phyloP scores from a whole-genome alignment of 2,113 vertebrate species.

The Myotis yumanensis region DNA sequence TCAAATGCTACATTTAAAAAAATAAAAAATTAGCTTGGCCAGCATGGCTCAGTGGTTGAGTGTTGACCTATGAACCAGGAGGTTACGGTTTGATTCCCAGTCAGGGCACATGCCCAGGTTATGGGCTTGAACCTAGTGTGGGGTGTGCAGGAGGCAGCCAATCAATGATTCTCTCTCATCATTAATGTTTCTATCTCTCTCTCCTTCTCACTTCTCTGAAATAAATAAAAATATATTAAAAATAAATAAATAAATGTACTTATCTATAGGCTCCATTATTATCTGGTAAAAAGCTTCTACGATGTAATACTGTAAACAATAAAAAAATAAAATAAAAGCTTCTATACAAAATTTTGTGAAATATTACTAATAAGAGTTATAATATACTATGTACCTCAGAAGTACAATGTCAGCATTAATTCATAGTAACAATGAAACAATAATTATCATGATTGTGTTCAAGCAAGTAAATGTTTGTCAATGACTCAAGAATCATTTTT shows the following conservation, averaged over 20 bases:
- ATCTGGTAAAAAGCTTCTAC: not conserved
- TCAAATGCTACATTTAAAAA: not conserved
- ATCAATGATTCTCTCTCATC: too few species aligned
- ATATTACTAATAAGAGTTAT: not conserved
- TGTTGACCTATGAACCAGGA: too few species aligned
- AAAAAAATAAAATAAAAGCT: not conserved
- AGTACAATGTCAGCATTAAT: not conserved
- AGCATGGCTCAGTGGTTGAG: too few species aligned
- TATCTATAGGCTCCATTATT: not conserved
- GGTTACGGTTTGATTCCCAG: too few species aligned
- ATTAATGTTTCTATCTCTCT: too few species aligned
- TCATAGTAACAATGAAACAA: not conserved
- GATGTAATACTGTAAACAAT: too few species aligned
- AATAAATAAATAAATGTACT: not conserved
- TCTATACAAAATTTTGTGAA: not conserved
- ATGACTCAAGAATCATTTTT: not conserved
- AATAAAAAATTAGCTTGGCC: not conserved
- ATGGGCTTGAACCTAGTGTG: too few species aligned
- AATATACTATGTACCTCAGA: not conserved
- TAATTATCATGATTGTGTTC: not conserved
- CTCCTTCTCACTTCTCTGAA: too few species aligned
- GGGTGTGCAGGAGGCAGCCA: too few species aligned
- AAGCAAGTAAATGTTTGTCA: not conserved
- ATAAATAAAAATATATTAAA: too few species aligned
- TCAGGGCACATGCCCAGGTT: too few species aligned